These are phyloP conservation scores for Tupaia tana DNA, from an alignment of 2,113 vertebrate species.

Conservation along the genomic window DNA sequence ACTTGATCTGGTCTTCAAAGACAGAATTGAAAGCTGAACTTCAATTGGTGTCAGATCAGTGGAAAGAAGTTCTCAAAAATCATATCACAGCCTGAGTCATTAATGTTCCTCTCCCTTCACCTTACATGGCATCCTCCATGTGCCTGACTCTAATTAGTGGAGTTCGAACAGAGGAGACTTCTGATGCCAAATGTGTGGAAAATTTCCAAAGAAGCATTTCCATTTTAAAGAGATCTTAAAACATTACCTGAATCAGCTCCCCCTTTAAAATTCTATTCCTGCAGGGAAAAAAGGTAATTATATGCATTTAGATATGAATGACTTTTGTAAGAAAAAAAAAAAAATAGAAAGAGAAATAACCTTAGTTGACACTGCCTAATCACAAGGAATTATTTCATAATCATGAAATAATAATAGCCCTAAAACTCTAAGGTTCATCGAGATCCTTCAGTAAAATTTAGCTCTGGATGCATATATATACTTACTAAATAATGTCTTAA, in stretches of 20 bases:
- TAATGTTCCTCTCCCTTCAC: constrained; percentile 65
- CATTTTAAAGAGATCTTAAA: constrained; percentile 74
- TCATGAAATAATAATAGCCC: constrained; percentile 69
- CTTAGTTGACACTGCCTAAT: constrained; percentile 70
- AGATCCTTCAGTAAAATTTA: constrained; percentile 64
- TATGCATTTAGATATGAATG: constrained; percentile 68
- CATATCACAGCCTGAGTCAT: constrained; percentile 81
- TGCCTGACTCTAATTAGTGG: constrained; percentile 78
- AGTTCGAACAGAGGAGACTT: constrained; percentile 72
- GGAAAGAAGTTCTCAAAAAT: constrained; percentile 75
- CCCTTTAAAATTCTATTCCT: constrained; percentile 71
- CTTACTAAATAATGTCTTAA: constrained; percentile 63
- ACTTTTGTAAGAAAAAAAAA: constrained; percentile 63
- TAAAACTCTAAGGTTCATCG: constrained; percentile 61
- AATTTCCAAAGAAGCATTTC: constrained; percentile 64
- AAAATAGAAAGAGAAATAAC: background rate
- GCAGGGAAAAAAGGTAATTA: constrained; percentile 62
- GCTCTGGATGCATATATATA: constrained; percentile 38
- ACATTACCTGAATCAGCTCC: constrained; percentile 57
- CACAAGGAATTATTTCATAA: constrained; percentile 72
- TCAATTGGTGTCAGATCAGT: constrained; percentile 80
- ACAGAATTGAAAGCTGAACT: constrained; percentile 80
- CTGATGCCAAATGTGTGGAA: constrained; percentile 73
- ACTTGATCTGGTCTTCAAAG: constrained; percentile 86
- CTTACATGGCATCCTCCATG: constrained; percentile 58